phyloP scores from a whole-genome alignment of 2,888 invertebrate species.

The Dynastes maya region DNA sequence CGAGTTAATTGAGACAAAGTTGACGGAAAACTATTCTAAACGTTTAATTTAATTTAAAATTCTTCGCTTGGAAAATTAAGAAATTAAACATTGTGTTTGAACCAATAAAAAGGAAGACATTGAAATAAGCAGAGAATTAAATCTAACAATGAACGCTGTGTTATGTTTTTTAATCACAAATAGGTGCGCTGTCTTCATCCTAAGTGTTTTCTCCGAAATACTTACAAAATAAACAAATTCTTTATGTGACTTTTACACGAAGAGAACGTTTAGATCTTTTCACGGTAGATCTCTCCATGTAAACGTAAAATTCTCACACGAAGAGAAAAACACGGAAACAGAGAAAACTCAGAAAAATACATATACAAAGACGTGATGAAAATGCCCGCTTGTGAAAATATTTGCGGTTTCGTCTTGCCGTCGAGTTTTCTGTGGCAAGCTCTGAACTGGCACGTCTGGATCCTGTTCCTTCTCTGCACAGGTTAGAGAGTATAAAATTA shows the following conservation, averaged over 20 bases:
- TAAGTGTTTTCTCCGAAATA: constrained; percentile 1
- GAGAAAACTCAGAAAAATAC: background rate
- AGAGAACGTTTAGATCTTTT: background rate
- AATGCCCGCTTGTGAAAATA: constrained; percentile 41
- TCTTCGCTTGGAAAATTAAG: too few relatives aligned
- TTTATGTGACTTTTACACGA: constrained; percentile 4
- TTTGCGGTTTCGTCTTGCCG: constrained; percentile 32
- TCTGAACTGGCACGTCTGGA: constrained; percentile 38
- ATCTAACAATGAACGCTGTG: constrained; percentile 18
- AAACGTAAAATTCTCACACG: too few relatives aligned
- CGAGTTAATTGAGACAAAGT: too few relatives aligned
- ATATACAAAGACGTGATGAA: constrained; percentile 11
- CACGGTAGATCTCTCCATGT: too few relatives aligned
- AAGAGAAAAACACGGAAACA: background rate
- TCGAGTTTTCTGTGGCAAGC: constrained; percentile 37
- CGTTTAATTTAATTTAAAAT: too few relatives aligned
- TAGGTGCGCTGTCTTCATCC: background rate
- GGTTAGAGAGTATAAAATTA: constrained; percentile 15
- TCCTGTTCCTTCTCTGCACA: constrained; percentile 33
- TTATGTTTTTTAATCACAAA: constrained; percentile 13
- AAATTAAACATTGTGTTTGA: too few relatives aligned
- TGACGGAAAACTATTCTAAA: too few relatives aligned
- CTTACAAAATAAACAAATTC: background rate
- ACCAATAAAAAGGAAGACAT: background rate
- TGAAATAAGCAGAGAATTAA: background rate